Conservation (phyloP, 2,113 vertebrate genomes). For the Psittacula cyanocephala region DNA sequence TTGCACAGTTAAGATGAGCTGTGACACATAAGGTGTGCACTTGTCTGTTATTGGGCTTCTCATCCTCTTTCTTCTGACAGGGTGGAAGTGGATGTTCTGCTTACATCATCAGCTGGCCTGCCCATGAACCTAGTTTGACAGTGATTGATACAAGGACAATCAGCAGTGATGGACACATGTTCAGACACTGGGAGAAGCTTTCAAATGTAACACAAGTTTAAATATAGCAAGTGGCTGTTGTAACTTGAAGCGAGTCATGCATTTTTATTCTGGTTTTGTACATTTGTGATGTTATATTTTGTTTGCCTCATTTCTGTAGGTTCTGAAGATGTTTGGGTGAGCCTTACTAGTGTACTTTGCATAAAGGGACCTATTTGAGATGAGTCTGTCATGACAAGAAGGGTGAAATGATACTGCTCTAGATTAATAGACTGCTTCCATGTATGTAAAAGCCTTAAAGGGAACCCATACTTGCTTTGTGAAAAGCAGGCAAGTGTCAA, state of each 20-base stretch:
- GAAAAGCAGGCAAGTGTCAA: background rate
- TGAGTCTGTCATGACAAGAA: background rate
- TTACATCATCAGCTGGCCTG: fast-evolving
- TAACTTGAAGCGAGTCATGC: background rate
- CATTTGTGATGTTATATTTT: background rate
- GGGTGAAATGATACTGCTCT: background rate
- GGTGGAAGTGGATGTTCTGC: background rate
- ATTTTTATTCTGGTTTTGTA: background rate
- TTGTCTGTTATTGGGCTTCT: background rate
- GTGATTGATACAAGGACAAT: background rate
- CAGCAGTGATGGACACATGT: background rate
- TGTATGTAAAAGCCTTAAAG: background rate
- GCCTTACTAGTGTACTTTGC: background rate
- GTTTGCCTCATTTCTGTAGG: background rate
- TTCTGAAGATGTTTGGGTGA: background rate
- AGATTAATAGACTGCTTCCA: background rate
- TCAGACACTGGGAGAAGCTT: background rate
- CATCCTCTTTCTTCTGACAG: background rate
- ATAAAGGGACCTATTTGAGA: background rate
- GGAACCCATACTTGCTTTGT: background rate
- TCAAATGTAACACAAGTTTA: background rate
- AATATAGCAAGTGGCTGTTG: background rate
- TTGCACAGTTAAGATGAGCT: background rate
- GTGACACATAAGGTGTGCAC: background rate
- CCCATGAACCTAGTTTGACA: background rate